Evolutionary conservation across 2,888 invertebrate genomes (phyloP), one percentile per base, ranked within the genome.

Genomic region (Chrysopilus asiliformis): DNA sequence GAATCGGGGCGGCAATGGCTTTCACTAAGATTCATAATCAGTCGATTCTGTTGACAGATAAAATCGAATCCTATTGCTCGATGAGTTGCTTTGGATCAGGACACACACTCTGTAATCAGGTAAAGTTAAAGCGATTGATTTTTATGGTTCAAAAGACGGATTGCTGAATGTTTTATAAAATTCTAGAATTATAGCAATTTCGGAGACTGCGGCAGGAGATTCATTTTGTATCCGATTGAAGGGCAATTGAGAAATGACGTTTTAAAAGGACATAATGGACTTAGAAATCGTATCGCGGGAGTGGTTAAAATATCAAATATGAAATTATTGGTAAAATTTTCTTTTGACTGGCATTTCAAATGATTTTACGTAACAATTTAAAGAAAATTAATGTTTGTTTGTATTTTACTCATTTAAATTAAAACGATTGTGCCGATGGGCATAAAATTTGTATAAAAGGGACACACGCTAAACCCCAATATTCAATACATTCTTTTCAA

Each of bases 101-200:
- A 6, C 47, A 47, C 32, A 45, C 44, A 2, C 22, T 47, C n/a
- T 47, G 47, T 19, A 31, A 39, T 9, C 12, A n/a, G 25, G 42
- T 42, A 31, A n/a, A n/a, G n/a, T n/a, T n/a, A n/a, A n/a, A n/a
- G n/a, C n/a, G n/a, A n/a, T n/a, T n/a, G n/a, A n/a, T n/a, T n/a
- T n/a, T n/a, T n/a, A n/a, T n/a, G n/a, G n/a, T 15, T 31, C 31
- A 12, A 31, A 28, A 28, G 7, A 28, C 9, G 13, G 13, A 12
- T 9, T 28, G 7, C 8, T 12, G 6, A 7, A 12, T 28, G 7
- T 28, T 7, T 9, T 28, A 12, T 13, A 17, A 12, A 8, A 32
- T 17, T 13, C 3, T 14, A 28, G 14, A 28, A 28, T n/a, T 12
- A 9, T 16, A 31, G 8, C 31, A 12, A n/a, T n/a, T n/a, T n/a